Percentiles rank a stretch among this genome's conserved stretches.
phyloP scores from a whole-genome alignment of 2,888 invertebrate genomes.

The Scotopteryx bipunctaria region DNA sequence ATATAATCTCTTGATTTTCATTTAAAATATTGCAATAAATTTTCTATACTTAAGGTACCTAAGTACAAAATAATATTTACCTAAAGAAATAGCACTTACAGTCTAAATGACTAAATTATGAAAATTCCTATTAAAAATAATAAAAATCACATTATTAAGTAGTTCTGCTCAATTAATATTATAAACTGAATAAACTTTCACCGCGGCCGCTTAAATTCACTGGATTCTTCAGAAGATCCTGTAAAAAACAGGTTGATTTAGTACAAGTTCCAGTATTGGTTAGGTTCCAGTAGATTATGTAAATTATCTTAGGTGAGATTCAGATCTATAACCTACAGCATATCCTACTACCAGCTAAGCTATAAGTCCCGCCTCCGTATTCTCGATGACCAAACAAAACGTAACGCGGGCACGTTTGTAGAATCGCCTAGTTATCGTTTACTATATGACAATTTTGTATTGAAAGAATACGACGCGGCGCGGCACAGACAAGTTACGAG shows the following conservation, averaged over 20 bases:
- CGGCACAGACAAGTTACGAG: too few relatives aligned
- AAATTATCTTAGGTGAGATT: too few relatives aligned
- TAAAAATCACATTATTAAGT: constrained; percentile 78
- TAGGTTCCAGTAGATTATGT: too few relatives aligned
- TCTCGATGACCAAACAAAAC: too few relatives aligned
- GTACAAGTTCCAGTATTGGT: too few relatives aligned
- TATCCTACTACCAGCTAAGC: too few relatives aligned
- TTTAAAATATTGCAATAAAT: constrained; percentile 56
- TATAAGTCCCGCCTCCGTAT: too few relatives aligned
- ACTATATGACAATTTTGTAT: too few relatives aligned
- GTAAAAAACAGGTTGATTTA: constrained; percentile 41
- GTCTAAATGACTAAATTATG: constrained; percentile 76
- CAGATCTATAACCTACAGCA: too few relatives aligned
- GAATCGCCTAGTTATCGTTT: too few relatives aligned
- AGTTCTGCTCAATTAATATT: constrained; percentile 47
- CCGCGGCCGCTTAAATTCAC: constrained; percentile 75
- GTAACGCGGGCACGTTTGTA: too few relatives aligned
- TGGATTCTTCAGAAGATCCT: constrained; percentile 78
- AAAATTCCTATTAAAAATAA: constrained; percentile 60
- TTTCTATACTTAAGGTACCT: constrained; percentile 48
- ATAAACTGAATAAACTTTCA: constrained; percentile 47
- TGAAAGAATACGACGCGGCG: too few relatives aligned
- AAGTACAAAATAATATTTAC: constrained; percentile 45
- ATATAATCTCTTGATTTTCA: constrained; percentile 41
- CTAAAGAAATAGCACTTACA: constrained; percentile 59